These are phyloP conservation scores for Corythornis leucogaster DNA, from an alignment of 2,797 vertebrate species.

Conservation along the genomic window DNA sequence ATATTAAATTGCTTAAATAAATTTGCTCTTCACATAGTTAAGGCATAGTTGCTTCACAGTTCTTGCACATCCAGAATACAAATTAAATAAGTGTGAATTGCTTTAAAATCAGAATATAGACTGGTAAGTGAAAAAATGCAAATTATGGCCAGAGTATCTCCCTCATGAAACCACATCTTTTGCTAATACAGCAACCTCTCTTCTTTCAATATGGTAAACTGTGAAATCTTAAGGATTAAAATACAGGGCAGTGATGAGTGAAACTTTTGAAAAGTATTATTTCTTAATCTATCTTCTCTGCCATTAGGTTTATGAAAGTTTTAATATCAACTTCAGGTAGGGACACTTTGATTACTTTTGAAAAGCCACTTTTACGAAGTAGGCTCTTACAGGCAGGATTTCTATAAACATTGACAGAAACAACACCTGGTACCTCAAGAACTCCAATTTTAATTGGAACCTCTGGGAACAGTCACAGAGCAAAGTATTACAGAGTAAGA, in stretches of 20 bases:
- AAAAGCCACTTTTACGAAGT: background rate
- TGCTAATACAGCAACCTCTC: background rate
- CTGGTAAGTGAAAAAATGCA: background rate
- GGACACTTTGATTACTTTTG: background rate
- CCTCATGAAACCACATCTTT: background rate
- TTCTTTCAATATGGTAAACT: background rate
- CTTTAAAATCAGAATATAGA: background rate
- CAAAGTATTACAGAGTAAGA: background rate
- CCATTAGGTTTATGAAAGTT: background rate
- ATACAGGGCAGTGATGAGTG: background rate
- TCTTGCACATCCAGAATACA: background rate
- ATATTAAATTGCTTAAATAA: constrained; percentile 20
- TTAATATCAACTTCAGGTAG: background rate
- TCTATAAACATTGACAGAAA: background rate
- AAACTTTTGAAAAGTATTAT: background rate
- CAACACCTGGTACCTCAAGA: background rate
- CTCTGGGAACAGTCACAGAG: background rate
- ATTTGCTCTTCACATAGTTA: background rate
- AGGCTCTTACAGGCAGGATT: background rate
- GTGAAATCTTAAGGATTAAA: background rate
- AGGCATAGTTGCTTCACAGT: background rate
- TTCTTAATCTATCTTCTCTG: background rate
- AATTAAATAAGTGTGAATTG: background rate
- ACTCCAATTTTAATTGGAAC: background rate
- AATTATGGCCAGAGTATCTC: background rate